Base-by-base conservation (phyloP, 2,113 vertebrate species). In the Neodontobutis hainanensis region DNA sequence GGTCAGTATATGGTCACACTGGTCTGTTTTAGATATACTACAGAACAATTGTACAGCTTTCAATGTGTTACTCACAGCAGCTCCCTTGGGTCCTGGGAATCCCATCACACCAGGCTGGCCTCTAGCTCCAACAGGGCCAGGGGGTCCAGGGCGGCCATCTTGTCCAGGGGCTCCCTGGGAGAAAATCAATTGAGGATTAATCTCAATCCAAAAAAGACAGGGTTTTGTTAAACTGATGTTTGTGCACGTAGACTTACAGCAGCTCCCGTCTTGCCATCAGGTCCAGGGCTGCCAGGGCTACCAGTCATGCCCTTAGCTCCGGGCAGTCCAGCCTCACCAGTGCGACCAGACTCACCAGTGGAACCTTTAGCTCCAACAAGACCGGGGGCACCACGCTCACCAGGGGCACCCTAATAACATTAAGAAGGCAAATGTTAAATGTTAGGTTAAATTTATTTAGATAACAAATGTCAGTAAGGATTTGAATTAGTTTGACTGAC, bases 291-390 rank as follows among this genome's bases (percentile, higher is more conserved):
- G 0, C 97, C 97, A 48, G 97, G 97, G 86, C 97, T 99, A 71
- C 97, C 97, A 90, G 96, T 99, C 91, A 99, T 94, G 93, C 97
- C 97, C 96, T 98, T 99, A 88, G 95, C 92, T 83, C 97, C 97
- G 0, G 96, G 95, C 59, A 99, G 91, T 49, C 97, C 97, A 61
- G 96, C 85, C 82, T 99, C 97, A 47, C 97, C 97, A 4, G 95
- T 94, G 58, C 96, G 95, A 49, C 97, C 97, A 85, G 94, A 32
- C 94, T 99, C 97, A 87, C 97, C 97, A 45, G 94, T 87, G 72
- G 95, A 81, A 87, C 97, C 97, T 92, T 98, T 98, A 88, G 95
- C 83, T 77, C 95, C 96, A 86, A 90, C 92, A 40, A 91, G 70
- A 70, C 97, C 97, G 0, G 94, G 93, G 75, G 90, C 63, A 67